Evolutionary conservation across 2,888 invertebrate species (phyloP).

Genomic region (Lasioglossum figueresi): DNA sequence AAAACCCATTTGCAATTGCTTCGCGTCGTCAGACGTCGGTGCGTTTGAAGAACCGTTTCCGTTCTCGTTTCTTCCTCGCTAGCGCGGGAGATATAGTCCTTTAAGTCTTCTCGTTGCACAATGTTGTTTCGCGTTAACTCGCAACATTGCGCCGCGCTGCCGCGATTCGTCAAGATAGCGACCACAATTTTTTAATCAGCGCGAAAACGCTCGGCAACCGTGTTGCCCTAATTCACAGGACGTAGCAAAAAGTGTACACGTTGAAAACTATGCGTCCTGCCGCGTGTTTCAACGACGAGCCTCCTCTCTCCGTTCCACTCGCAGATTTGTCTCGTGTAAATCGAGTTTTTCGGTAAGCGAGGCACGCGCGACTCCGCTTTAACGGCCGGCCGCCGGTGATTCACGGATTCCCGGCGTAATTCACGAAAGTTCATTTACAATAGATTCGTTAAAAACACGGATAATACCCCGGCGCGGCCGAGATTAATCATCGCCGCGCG

Average conservation of each 20-base stretch:
- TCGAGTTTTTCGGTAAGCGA: constrained; percentile 24
- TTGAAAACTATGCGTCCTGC: background rate
- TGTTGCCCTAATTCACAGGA: constrained; percentile 8
- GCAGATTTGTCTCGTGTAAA: constrained; percentile 10
- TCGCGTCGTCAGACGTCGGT: background rate
- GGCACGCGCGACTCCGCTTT: constrained; percentile 36
- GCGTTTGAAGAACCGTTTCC: background rate
- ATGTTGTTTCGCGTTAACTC: background rate
- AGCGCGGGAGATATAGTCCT: constrained; percentile 1
- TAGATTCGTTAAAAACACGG: constrained; percentile 68
- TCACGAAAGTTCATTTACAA: constrained; percentile 63
- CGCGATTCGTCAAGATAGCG: constrained; percentile 1
- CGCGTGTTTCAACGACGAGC: background rate
- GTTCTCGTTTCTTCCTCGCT: background rate
- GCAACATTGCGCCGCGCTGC: background rate
- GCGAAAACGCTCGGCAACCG: background rate
- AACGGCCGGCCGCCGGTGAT: background rate
- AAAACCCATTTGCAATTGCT: background rate
- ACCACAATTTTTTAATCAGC: background rate
- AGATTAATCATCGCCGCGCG: constrained; percentile 62
- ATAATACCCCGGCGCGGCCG: constrained; percentile 58
- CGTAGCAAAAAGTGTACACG: background rate
- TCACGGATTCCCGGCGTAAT: constrained; percentile 52
- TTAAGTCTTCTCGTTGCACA: background rate
- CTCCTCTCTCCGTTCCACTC: background rate